Percentiles rank a stretch among this genome's conserved stretches.
Conservation (phyloP, 2,797 vertebrate species). For the Ceryle rudis region DNA sequence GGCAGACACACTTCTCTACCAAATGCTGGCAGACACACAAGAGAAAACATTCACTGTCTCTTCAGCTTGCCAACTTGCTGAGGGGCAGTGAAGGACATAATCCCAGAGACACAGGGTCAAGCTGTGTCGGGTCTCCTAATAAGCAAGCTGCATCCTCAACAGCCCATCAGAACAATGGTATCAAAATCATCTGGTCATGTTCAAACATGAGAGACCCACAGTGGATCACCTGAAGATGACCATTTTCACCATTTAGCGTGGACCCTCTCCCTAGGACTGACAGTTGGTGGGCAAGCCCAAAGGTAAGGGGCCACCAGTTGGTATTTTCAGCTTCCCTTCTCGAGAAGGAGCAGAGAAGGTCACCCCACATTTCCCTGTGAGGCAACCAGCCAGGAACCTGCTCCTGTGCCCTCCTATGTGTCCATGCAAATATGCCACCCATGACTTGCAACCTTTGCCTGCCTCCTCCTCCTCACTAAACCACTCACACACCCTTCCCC, state of each 20-base stretch:
- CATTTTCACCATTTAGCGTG: neutral
- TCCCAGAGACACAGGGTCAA: neutral
- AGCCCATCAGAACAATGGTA: neutral
- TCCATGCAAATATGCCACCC: neutral
- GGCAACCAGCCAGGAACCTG: neutral
- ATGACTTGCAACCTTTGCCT: neutral
- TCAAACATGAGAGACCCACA: fast-evolving
- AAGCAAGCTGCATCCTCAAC: neutral
- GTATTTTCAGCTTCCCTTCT: neutral
- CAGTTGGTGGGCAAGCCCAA: neutral
- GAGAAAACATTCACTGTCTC: neutral
- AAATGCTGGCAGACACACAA: neutral
- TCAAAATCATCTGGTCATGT: neutral
- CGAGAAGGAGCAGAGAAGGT: neutral
- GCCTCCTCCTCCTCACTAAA: neutral
- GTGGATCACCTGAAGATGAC: neutral
- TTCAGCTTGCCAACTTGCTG: neutral
- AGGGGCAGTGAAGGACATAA: neutral
- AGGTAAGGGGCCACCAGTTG: neutral
- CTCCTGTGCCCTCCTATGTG: neutral
- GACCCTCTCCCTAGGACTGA: neutral
- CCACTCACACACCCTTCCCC: neutral
- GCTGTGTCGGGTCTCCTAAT: neutral
- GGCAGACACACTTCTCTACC: neutral
- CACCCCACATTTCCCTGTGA: neutral